A percentile compares a stretch with the other conserved stretches of the same genome.
Conservation (phyloP, 2,888 invertebrate species). For the Drosophila acutilabella region DNA sequence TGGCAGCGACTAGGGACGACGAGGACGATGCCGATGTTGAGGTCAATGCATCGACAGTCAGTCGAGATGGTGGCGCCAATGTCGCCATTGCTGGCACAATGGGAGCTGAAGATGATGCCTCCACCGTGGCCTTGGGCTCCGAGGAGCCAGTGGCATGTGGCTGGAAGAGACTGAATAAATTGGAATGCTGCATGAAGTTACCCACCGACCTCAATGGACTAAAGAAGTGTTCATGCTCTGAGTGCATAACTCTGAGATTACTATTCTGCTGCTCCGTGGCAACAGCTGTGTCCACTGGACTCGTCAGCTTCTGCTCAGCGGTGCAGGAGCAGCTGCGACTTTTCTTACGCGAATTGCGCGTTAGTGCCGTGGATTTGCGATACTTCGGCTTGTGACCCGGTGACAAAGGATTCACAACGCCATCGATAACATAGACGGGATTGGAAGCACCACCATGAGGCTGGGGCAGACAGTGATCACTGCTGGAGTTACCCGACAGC, state of each 20-base stretch:
- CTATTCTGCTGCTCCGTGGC: constrained; percentile 34
- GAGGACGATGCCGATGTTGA: constrained; percentile 56
- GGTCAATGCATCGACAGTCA: constrained; percentile 29
- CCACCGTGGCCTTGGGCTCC: constrained; percentile 11
- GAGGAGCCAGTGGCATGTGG: constrained; percentile 47
- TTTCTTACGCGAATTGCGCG: constrained; percentile 62
- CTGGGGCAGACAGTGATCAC: constrained; percentile 62
- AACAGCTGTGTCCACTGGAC: constrained; percentile 24
- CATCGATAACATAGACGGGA: constrained; percentile 79
- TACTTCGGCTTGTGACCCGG: constrained; percentile 81
- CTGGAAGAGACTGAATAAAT: constrained; percentile 84
- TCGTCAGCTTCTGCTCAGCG: constrained; percentile 48
- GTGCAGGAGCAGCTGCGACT: constrained; percentile 73
- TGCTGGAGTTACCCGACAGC: constrained; percentile 60
- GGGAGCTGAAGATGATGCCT: neutral
- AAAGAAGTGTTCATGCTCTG: constrained; percentile 82
- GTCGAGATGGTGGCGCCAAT: constrained; percentile 32
- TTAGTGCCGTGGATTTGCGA: constrained; percentile 69
- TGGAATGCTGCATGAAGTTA: constrained; percentile 85
- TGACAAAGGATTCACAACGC: constrained; percentile 65
- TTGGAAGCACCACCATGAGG: constrained; percentile 36
- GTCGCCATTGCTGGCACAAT: constrained; percentile 7
- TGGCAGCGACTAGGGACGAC: constrained; percentile 60
- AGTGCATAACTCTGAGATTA: constrained; percentile 35
- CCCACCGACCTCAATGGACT: constrained; percentile 85